Base-by-base conservation (phyloP, 2,797 vertebrate genomes). In the Pangasius krempfi region DNA sequence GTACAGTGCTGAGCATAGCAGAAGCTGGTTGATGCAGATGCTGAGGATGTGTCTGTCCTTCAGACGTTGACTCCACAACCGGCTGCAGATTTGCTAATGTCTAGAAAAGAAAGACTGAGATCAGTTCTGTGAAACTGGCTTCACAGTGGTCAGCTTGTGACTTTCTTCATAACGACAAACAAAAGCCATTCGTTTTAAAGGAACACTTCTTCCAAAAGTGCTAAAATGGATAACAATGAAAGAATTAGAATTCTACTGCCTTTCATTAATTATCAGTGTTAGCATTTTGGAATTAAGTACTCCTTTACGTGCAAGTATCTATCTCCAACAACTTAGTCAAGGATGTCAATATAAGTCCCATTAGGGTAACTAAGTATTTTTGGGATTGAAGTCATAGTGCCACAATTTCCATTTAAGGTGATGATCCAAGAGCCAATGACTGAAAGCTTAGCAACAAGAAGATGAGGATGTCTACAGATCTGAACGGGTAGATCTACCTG, bases 401-500 rank as follows among this genome's bases (percentile, higher is more conserved):
- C 16, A 66, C 60, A 20, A 30, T 87, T 58, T 64, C 60, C 52
- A 84, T 64, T 64, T 30, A 68, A 30, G 4, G 12, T 40, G 58
- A 70, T 66, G 20, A 85, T 87, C 70, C 72, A 40, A 80, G 54
- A 22, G 70, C 80, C 79, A 84, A 84, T 86, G 58, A 72, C 50
- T 70, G 37, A 89, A 22, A 87, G 58, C 82, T 79, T 75, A 62
- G 85, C 13, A n/a, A 85, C 73, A 85, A 73, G 70, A 85, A 20
- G 80, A 84, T 87, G 58, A 89, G 50, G 84, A 76, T 66, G 88
- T 89, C 86, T 90, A 90, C 89, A 89, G 87, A 88, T 88, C 80
- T 87, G 81, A 92, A 81, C 83, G 54, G 66, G 76, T 89, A 86
- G 87, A 83, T 93, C 91, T 96, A 95, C 95, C 95, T 95, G 94